phyloP scores from a whole-genome alignment of 2,797 vertebrate genomes.

The Aeoliscus strigatus region DNA sequence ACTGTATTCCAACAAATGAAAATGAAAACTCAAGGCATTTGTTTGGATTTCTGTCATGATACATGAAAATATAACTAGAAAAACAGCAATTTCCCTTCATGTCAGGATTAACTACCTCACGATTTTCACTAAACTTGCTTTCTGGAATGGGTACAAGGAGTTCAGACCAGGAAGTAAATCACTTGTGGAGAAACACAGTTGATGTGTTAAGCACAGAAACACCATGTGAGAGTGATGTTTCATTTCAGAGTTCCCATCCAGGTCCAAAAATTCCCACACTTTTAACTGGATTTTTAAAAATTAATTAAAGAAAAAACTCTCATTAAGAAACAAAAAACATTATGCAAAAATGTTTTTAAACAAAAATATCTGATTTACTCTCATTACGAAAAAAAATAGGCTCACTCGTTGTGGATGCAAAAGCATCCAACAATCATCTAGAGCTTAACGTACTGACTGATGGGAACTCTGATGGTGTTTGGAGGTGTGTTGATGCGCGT shows the following conservation, averaged over 20 bases:
- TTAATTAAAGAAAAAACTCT: not conserved
- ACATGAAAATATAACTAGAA: too few species aligned
- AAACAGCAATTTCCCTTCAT: too few species aligned
- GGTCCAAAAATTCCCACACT: not conserved
- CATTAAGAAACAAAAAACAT: too few species aligned
- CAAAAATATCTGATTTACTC: not conserved
- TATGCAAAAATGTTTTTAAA: not conserved
- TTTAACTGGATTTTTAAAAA: not conserved
- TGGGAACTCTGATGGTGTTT: slow-evolving; percentile 25
- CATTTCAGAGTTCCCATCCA: slow-evolving; percentile 28
- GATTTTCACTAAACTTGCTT: too few species aligned
- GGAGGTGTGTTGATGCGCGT: slow-evolving; percentile 23
- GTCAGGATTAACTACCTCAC: too few species aligned
- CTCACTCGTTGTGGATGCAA: not conserved
- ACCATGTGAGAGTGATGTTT: slow-evolving; percentile 8
- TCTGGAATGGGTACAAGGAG: too few species aligned
- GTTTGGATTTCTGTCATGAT: too few species aligned
- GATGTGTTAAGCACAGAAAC: slow-evolving; percentile 21
- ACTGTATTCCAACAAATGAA: too few species aligned
- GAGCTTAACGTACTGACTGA: not conserved
- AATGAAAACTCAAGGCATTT: too few species aligned
- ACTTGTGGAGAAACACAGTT: slow-evolving; percentile 20
- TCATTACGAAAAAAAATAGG: not conserved
- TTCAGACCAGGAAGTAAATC: not conserved
- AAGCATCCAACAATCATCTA: too few species aligned